These are phyloP conservation scores for Baccha elongata DNA, from an alignment of 2,888 invertebrate species.

Conservation along the genomic window DNA sequence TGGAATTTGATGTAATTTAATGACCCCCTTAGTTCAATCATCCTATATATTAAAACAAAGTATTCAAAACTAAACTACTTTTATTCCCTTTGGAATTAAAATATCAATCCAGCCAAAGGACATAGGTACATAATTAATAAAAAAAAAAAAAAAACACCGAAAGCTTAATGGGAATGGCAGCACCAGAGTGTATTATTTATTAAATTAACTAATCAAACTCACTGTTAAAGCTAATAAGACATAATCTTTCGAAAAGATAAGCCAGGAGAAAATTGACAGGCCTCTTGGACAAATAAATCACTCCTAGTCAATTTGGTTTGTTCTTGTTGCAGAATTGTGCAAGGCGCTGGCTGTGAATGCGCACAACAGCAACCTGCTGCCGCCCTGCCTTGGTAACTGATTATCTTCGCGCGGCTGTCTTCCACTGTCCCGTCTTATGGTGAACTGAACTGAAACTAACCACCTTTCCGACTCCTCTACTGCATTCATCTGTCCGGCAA, in stretches of 20 bases:
- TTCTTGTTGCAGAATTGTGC: conserved; percentile 55
- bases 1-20: too few species aligned
- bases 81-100: too few species aligned
- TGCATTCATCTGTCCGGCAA: conserved; percentile 68
- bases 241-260: conserved; percentile 70
- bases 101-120: background rate
- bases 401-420: conserved; percentile 67
- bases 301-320: conserved; percentile 64
- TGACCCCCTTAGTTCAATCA: too few species aligned
- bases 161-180: too few species aligned
- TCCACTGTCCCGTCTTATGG: conserved; percentile 37
- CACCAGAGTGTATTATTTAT: conserved; percentile 48
- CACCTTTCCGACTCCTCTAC: conserved; percentile 28
- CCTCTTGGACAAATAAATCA: conserved; percentile 72
- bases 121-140: background rate
- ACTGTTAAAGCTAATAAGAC: conserved; percentile 73
- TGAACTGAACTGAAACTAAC: conserved; percentile 26
- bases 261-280: conserved; percentile 71
- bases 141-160: too few species aligned
- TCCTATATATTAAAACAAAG: too few species aligned
- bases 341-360: conserved; percentile 26
- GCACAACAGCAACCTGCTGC: conserved; percentile 57
- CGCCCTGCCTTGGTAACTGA: conserved; percentile 61
- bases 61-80: too few species aligned
- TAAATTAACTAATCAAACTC: conserved; percentile 74